Evolutionary conservation across 2,797 vertebrate species (phyloP).

Genomic region (Helicolenus hilgendorfi): DNA sequence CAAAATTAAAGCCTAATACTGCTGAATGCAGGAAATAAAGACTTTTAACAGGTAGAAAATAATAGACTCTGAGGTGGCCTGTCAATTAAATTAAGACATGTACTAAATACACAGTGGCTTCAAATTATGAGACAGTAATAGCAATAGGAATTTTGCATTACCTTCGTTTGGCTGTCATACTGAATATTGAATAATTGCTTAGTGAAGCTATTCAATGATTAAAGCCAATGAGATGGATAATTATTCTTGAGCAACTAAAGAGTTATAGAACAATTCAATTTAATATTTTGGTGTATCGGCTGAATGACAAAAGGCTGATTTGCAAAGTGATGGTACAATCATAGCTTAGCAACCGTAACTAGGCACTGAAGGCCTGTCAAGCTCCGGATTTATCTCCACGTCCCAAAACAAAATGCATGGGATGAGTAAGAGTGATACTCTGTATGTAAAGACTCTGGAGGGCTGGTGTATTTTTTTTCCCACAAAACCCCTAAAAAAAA

Average conservation of each 20-base stretch:
- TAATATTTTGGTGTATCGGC: not conserved
- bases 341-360: not conserved
- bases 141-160: not conserved
- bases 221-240: not conserved
- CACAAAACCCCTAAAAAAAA: not conserved
- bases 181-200: not conserved
- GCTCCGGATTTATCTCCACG: not conserved
- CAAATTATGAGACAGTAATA: not conserved
- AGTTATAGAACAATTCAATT: not conserved
- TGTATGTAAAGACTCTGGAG: not conserved
- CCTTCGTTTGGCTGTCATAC: not conserved
- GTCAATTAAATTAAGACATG: not conserved
- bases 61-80: not conserved
- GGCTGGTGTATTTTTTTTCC: not conserved
- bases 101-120: not conserved
- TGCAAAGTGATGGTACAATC: not conserved
- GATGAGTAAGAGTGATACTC: not conserved
- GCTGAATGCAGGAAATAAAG: not conserved
- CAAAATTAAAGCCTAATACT: not conserved
- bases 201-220: not conserved
- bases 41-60: not conserved
- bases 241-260: not conserved
- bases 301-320: not conserved
- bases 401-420: not conserved
- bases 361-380: not conserved